Evolutionary conservation across 1,140 invertebrate species (phyloP), one percentile per base, ranked within the genome.

Genomic region (Solenopsis fugax): DNA sequence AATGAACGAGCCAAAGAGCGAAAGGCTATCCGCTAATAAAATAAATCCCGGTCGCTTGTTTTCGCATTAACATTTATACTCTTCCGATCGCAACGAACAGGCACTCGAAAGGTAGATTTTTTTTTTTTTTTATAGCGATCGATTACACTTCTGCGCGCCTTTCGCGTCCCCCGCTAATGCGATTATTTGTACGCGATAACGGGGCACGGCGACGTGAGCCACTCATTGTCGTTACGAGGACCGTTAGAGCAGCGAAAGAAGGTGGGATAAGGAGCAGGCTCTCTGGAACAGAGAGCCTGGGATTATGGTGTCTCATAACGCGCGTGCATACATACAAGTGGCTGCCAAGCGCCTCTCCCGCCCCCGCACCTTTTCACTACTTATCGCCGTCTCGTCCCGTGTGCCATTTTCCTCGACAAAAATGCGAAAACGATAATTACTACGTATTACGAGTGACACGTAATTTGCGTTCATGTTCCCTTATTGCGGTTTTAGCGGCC

Each of bases 241-340:
- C 75, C 88, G 91, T 93, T 92, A 91, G 78, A 86, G 88, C 88
- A 86, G 62, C 77, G 75, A 41, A 56, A 29, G 71, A 75, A 86
- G 67, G 54, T 58, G 80, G 86, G 67, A 89, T 90, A 92, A 92
- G 91, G 86, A 90, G 77, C 80, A n/a, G n/a, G 86, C 87, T 90
- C 87, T 48, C 21, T 29, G 65, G 60, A 80, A 75, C 82, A 88
- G 84, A 91, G 72, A 29, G 29, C 29, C 75, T 58, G 65, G 69
- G 91, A 88, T 93, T 92, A 92, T 91, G 86, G 85, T 67, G 87
- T 81, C 86, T 87, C 84, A 90, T 92, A 93, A 92, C 87, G 78
- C 67, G 13, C 50, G 37, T 37, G 58, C 48, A 69, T 81, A 87
- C 67, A 54, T 81, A 58, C 54, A 62, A 62, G 77, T 41, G 34